phyloP scores from a whole-genome alignment of 2,797 vertebrate species.

The Macrochelys suwanniensis region DNA sequence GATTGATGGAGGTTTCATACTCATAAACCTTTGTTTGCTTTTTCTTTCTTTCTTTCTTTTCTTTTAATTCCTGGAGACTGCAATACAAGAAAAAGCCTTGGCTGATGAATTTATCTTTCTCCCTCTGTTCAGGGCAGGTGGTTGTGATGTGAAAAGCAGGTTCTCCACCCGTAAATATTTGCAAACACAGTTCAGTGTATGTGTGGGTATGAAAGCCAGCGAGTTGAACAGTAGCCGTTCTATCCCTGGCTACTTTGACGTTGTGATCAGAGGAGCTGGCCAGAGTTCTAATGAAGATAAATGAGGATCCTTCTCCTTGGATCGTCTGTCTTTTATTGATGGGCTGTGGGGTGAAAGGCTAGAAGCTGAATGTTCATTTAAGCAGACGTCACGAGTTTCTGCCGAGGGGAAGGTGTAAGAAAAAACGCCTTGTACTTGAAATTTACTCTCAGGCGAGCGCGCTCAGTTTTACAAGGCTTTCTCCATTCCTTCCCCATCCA shows the following conservation, averaged over 20 bases:
- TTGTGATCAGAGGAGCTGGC: conserved; percentile 75
- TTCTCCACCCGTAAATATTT: neutral
- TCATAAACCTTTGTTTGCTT: accelerated
- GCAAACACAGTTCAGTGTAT: neutral
- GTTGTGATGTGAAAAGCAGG: neutral
- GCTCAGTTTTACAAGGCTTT: conserved; percentile 57
- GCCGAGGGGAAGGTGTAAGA: conserved; percentile 72
- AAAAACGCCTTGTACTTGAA: conserved; percentile 56
- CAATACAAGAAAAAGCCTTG: accelerated
- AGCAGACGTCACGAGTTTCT: conserved; percentile 49
- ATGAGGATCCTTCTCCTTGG: conserved; percentile 67
- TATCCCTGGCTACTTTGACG: conserved; percentile 37
- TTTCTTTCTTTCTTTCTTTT: accelerated
- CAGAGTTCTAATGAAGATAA: conserved; percentile 83
- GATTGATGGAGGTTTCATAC: neutral
- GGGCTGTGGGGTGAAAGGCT: conserved; percentile 80
- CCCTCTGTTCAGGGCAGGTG: accelerated
- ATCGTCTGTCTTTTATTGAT: conserved; percentile 80
- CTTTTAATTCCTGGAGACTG: neutral
- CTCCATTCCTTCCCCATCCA: conserved; percentile 77
- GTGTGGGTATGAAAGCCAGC: neutral
- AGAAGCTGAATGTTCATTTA: conserved; percentile 78
- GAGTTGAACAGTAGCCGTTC: conserved; percentile 62
- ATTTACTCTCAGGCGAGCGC: conserved; percentile 56
- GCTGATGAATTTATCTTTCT: accelerated